Percentiles rank a stretch among this genome's conserved stretches.
Conservation (phyloP, 1,140 invertebrate genomes). For the Thaumetopoea pityocampa region DNA sequence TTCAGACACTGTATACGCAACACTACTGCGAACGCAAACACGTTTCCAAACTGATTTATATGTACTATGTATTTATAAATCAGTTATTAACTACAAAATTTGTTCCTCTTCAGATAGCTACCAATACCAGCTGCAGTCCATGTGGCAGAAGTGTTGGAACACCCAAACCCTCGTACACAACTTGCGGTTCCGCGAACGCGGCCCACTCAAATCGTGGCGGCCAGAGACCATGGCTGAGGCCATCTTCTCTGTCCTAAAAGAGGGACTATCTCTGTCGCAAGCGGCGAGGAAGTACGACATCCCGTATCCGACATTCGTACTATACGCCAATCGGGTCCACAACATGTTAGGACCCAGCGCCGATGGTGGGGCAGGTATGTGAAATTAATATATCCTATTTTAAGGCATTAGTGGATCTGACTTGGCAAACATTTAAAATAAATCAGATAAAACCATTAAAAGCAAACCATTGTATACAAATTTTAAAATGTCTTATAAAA, state of each 20-base stretch:
- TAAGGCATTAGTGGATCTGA: no score
- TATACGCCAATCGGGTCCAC: constrained; percentile 95
- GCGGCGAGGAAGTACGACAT: constrained; percentile 95
- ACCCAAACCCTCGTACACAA: constrained; percentile 92
- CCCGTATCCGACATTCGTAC: constrained; percentile 94
- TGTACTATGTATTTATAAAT: no score
- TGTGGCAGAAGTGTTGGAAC: constrained; percentile 97
- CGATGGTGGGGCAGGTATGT: constrained; percentile 89
- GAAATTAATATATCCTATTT: constrained; percentile 1
- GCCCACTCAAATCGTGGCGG: constrained; percentile 93
- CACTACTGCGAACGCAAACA: no score
- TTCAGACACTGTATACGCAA: no score
- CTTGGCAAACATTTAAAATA: no score
- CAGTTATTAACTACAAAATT: no score
- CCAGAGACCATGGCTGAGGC: constrained; percentile 96
- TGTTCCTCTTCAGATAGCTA: constrained; percentile 91
- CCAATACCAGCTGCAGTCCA: constrained; percentile 93
- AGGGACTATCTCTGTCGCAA: constrained; percentile 91
- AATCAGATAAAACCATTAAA: no score
- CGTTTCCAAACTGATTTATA: no score
- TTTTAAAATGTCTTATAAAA: no score
- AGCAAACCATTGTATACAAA: no score
- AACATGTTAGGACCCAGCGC: constrained; percentile 94
- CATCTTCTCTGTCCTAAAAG: constrained; percentile 93
- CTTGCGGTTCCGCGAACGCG: constrained; percentile 91